These are phyloP conservation scores for Choristoneura rosaceana DNA, from an alignment of 2,888 invertebrate genomes.

Conservation along the genomic window DNA sequence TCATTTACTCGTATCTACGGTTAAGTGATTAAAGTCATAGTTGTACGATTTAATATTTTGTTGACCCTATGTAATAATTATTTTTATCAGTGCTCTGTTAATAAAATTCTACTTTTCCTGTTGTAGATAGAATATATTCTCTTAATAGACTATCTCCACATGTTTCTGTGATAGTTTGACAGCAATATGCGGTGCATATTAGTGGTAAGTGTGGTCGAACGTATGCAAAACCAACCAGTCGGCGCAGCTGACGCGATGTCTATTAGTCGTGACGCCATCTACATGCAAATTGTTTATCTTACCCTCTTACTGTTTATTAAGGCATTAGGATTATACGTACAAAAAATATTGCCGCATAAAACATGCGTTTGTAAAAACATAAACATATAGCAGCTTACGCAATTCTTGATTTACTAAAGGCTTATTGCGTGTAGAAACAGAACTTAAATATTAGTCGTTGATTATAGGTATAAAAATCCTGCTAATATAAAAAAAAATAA, in stretches of 20 bases:
- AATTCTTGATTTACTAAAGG: conserved; percentile 7
- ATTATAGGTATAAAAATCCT: too few relatives aligned
- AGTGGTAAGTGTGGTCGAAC: conserved; percentile 72
- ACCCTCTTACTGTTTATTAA: conserved; percentile 54
- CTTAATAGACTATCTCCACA: conserved; percentile 35
- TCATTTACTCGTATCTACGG: too few relatives aligned
- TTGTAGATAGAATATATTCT: background rate
- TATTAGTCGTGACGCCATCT: conserved; percentile 70
- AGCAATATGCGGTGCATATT: conserved; percentile 60
- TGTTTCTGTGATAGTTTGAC: conserved; percentile 53
- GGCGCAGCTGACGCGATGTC: conserved; percentile 70
- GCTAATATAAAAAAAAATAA: too few relatives aligned
- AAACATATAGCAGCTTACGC: background rate
- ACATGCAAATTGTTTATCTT: conserved; percentile 71
- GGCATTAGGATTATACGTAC: conserved; percentile 60
- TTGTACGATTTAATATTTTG: too few relatives aligned
- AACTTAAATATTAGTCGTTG: too few relatives aligned
- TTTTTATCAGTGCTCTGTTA: too few relatives aligned
- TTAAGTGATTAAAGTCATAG: too few relatives aligned
- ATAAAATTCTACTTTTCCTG: background rate
- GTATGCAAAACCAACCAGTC: conserved; percentile 73
- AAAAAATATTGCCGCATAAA: background rate
- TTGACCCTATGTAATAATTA: too few relatives aligned
- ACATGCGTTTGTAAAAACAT: background rate
- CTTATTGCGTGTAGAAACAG: background rate